These are phyloP conservation scores for Drosophila austrosaltans DNA, from an alignment of 2,888 invertebrate species.

Conservation along the genomic window DNA sequence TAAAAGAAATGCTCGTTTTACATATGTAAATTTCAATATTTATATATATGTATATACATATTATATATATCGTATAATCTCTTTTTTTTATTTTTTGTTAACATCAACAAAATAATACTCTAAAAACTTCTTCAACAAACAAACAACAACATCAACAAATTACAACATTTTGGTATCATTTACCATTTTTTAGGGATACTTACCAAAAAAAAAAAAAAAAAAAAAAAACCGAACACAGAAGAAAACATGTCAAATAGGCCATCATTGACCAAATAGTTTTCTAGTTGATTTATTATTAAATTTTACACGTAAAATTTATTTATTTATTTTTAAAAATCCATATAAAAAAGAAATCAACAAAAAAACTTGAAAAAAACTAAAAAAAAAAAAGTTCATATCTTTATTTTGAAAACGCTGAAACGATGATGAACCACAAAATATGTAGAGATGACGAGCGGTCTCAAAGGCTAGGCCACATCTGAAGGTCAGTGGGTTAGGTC, in stretches of 20 bases:
- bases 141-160: conserved; percentile 15
- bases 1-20: conserved; percentile 78
- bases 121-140: conserved; percentile 71
- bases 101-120: conserved; percentile 58
- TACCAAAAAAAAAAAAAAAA: conserved; percentile 14
- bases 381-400: conserved; percentile 47
- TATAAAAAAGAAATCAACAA: conserved; percentile 52
- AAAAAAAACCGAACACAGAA: conserved; percentile 36
- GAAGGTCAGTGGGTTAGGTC: conserved; percentile 15
- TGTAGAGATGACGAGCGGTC: conserved; percentile 26
- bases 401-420: conserved; percentile 61
- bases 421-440: conserved; percentile 53
- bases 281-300: conserved; percentile 77
- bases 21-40: conserved; percentile 70
- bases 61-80: conserved; percentile 59
- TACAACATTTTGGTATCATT: conserved; percentile 53
- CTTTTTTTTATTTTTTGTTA: conserved; percentile 48
- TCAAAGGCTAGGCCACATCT: conserved; percentile 5
- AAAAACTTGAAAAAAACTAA: conserved; percentile 50
- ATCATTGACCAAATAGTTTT: conserved; percentile 73
- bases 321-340: conserved; percentile 66
- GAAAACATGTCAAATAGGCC: conserved; percentile 63
- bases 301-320: conserved; percentile 78
- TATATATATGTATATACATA: conserved; percentile 33
- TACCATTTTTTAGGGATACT: conserved; percentile 67